Percentiles rank a stretch among this genome's conserved stretches.
phyloP scores from a whole-genome alignment of 2,888 invertebrate genomes.

The Coenonympha glycerion region DNA sequence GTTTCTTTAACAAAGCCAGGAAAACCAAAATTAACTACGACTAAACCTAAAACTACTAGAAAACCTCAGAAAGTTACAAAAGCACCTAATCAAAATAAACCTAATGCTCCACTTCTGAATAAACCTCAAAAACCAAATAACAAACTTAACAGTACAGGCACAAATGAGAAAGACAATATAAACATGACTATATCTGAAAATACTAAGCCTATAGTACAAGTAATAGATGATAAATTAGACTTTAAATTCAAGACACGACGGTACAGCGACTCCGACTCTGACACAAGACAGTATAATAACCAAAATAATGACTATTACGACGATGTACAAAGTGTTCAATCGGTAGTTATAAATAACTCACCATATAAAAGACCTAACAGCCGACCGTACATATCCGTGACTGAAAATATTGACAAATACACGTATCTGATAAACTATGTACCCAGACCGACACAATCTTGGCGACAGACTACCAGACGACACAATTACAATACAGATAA shows the following conservation, averaged over 20 bases:
- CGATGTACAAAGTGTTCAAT: constrained; percentile 58
- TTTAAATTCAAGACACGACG: constrained; percentile 68
- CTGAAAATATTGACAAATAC: constrained; percentile 67
- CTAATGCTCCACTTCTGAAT: constrained; percentile 30
- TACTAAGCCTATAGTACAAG: constrained; percentile 42
- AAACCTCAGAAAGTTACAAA: constrained; percentile 26
- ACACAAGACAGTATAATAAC: constrained; percentile 48
- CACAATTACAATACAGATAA: constrained; percentile 21
- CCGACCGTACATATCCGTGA: constrained; percentile 64
- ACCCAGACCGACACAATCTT: constrained; percentile 68
- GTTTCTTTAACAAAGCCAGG: constrained; percentile 26
- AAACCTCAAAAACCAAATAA: constrained; percentile 36
- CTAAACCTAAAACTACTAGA: constrained; percentile 40
- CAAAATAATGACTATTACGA: constrained; percentile 54
- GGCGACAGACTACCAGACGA: constrained; percentile 59
- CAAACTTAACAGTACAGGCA: constrained; percentile 37
- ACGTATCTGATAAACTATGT: constrained; percentile 73
- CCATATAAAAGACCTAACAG: constrained; percentile 59
- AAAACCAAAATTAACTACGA: constrained; percentile 36
- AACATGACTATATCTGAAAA: constrained; percentile 26
- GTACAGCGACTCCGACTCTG: constrained; percentile 45
- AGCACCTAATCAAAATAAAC: constrained; percentile 35
- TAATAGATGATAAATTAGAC: constrained; percentile 78
- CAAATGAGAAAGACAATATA: constrained; percentile 35
- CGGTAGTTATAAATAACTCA: constrained; percentile 59